Evolutionary conservation across 2,113 vertebrate genomes (phyloP).

Genomic region (Eurypyga helias): DNA sequence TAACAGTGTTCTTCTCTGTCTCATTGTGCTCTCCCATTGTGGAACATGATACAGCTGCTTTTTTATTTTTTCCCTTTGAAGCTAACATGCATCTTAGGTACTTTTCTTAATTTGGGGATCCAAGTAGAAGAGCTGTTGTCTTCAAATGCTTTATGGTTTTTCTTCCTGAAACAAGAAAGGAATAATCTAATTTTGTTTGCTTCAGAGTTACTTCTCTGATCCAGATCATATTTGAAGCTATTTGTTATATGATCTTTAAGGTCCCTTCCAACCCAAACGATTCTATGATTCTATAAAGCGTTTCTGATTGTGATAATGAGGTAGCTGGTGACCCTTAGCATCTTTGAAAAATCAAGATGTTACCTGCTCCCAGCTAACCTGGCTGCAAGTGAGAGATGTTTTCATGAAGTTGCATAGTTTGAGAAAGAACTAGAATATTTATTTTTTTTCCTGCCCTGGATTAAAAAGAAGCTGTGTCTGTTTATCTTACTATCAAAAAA

Average conservation of each 20-base stretch:
- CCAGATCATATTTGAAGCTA: background rate
- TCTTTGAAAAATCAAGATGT: background rate
- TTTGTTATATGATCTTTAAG: too few species aligned
- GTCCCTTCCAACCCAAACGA: too few species aligned
- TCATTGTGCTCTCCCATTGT: background rate
- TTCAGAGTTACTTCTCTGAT: background rate
- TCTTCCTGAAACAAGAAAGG: background rate
- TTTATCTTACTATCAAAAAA: background rate
- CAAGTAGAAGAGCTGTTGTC: background rate
- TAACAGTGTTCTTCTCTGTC: background rate
- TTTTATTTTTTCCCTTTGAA: background rate
- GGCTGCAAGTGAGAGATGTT: background rate
- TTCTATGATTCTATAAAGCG: too few species aligned
- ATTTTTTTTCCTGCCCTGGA: background rate
- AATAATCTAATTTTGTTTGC: background rate
- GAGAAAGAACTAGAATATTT: background rate
- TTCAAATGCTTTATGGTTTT: background rate
- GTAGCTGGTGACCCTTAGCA: background rate
- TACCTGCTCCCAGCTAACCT: background rate
- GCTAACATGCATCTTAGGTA: background rate
- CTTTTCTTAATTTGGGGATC: background rate
- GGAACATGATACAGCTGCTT: background rate
- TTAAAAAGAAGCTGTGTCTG: background rate
- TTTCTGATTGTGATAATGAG: background rate
- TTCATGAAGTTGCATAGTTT: background rate